Evolutionary conservation across 2,888 invertebrate genomes (phyloP).

Genomic region (Scaptomyza flava): DNA sequence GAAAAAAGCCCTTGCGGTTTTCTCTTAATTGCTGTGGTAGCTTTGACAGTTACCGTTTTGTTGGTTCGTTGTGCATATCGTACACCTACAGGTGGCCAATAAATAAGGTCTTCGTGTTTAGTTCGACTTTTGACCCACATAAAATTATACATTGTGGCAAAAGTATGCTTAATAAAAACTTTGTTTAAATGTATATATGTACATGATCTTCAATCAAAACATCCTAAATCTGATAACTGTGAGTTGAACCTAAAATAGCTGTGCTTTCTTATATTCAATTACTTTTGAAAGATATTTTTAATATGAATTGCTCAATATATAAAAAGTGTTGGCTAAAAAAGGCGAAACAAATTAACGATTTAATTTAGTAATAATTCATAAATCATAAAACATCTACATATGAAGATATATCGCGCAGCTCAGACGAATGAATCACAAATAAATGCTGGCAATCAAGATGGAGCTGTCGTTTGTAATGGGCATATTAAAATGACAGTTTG

Average conservation of each 20-base stretch:
- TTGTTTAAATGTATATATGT: too few relatives aligned
- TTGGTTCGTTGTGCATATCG: not conserved
- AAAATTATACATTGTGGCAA: not conserved
- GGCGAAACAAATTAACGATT: slow-evolving; percentile 23
- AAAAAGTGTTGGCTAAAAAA: slow-evolving; percentile 22
- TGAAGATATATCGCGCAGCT: slow-evolving; percentile 13
- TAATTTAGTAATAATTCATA: slow-evolving; percentile 5
- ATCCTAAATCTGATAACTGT: not conserved
- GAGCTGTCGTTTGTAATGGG: slow-evolving; percentile 30
- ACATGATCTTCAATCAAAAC: too few relatives aligned
- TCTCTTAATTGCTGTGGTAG: slow-evolving; percentile 34
- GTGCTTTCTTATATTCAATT: slow-evolving; percentile 22
- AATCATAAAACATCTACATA: not conserved
- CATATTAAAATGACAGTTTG: slow-evolving; percentile 35
- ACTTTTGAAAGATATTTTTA: slow-evolving; percentile 31
- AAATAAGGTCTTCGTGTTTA: not conserved
- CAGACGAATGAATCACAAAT: slow-evolving; percentile 44
- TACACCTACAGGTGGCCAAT: slow-evolving; percentile 12
- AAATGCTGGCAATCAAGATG: slow-evolving; percentile 40
- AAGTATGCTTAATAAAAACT: too few relatives aligned
- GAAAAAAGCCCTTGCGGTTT: slow-evolving; percentile 31
- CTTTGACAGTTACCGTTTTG: slow-evolving; percentile 6
- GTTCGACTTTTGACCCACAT: not conserved
- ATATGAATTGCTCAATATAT: slow-evolving; percentile 21
- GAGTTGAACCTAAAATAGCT: not conserved